phyloP scores from a whole-genome alignment of 2,888 invertebrate species.

The Dyspetes luteomarginatus region DNA sequence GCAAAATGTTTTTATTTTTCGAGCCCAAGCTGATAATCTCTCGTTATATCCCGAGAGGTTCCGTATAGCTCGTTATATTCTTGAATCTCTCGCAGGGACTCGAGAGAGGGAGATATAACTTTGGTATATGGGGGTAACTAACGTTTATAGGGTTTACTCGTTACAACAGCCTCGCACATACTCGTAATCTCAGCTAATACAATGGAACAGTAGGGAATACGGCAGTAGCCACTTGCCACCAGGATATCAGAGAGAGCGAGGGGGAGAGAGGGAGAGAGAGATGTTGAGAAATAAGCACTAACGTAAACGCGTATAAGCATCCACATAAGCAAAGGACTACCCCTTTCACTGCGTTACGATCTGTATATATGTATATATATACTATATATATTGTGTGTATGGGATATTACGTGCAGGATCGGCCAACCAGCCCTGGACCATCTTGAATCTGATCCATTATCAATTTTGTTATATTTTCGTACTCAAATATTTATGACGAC shows the following conservation, averaged over 20 bases:
- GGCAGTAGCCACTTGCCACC: slow-evolving; percentile 7
- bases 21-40: slow-evolving; percentile 41
- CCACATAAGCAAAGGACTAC: slow-evolving; percentile 25
- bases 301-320: slow-evolving; percentile 49
- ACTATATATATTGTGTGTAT: neutral
- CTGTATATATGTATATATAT: neutral
- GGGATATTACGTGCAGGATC: neutral
- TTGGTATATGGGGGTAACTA: slow-evolving; percentile 30
- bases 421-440: neutral
- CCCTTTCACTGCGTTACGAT: neutral
- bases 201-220: slow-evolving; percentile 54
- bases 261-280: slow-evolving; percentile 9
- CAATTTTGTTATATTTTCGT: neutral
- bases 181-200: slow-evolving; percentile 58
- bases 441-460: neutral
- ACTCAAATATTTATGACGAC: neutral
- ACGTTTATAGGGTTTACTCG: slow-evolving; percentile 43
- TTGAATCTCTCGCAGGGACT: slow-evolving; percentile 7
- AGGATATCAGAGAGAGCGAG: neutral
- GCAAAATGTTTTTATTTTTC: slow-evolving; percentile 3
- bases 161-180: slow-evolving; percentile 40
- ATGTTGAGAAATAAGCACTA: slow-evolving; percentile 44
- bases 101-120: slow-evolving; percentile 17
- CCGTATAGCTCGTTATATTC: slow-evolving; percentile 50
- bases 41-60: slow-evolving; percentile 28